A percentile compares a stretch with the other conserved stretches of the same genome.
These are phyloP conservation scores for Lophochroa leadbeateri DNA, from an alignment of 2,113 vertebrate genomes.

Conservation along the genomic window DNA sequence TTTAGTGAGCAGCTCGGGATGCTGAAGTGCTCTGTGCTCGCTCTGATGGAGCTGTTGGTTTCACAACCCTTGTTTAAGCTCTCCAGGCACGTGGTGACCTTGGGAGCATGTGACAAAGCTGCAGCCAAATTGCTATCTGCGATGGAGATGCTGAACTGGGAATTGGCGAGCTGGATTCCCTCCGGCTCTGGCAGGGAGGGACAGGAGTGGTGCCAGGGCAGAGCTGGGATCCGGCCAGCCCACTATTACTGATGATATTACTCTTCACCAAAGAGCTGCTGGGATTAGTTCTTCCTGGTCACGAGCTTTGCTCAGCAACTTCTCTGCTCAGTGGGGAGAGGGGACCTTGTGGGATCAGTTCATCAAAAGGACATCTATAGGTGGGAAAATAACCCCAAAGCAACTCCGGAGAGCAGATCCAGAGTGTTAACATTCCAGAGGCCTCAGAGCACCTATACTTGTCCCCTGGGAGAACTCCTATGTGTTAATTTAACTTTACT, in stretches of 20 bases:
- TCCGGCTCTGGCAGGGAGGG: background rate
- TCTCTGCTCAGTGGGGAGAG: background rate
- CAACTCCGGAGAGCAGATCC: background rate
- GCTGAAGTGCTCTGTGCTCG: fast-evolving
- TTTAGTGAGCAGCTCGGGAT: background rate
- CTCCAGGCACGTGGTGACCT: background rate
- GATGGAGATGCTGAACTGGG: conserved; percentile 11
- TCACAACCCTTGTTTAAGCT: background rate
- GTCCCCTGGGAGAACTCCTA: background rate
- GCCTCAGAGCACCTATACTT: background rate
- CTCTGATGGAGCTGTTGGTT: background rate
- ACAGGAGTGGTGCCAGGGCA: background rate
- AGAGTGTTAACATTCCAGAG: background rate
- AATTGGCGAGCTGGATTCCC: background rate
- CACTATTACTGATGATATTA: background rate
- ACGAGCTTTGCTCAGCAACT: background rate
- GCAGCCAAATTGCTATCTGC: background rate
- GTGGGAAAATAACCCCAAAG: background rate
- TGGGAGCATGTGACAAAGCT: background rate
- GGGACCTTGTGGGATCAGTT: background rate
- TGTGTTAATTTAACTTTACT: background rate
- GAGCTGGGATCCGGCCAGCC: conserved; percentile 3
- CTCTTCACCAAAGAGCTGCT: background rate
- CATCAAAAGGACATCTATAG: background rate
- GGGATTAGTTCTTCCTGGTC: background rate